These are phyloP conservation scores for Gandaritis pyraliata DNA, from an alignment of 2,888 invertebrate genomes.

Conservation along the genomic window DNA sequence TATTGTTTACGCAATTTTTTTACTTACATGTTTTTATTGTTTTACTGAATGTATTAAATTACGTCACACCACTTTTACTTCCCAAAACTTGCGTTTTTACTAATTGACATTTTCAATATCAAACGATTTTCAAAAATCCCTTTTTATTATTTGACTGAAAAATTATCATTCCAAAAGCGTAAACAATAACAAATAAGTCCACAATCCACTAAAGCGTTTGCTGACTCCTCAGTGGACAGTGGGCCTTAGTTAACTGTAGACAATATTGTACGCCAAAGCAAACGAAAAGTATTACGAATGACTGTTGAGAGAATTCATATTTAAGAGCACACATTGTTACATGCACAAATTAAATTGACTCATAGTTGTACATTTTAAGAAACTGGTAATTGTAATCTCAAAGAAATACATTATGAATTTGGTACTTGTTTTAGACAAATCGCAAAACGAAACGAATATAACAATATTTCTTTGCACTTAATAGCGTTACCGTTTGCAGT, in stretches of 20 bases:
- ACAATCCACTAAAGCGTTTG: conserved; percentile 6
- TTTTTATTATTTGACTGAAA: conserved; percentile 21
- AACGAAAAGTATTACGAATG: conserved; percentile 69
- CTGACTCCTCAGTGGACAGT: conserved; percentile 5
- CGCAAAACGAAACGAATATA: neutral
- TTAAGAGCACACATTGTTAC: conserved; percentile 44
- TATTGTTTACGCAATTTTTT: conserved; percentile 29
- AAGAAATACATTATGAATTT: conserved; percentile 1
- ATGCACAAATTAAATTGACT: conserved; percentile 29
- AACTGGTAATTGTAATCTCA: conserved; percentile 28
- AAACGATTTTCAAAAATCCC: neutral
- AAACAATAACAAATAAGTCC: conserved; percentile 33
- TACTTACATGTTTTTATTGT: too few species aligned
- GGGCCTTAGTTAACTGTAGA: conserved; percentile 32
- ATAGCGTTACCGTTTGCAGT: neutral
- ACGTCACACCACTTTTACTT: too few species aligned
- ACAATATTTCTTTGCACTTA: neutral
- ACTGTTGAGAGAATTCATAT: conserved; percentile 49
- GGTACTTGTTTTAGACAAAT: neutral
- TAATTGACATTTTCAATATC: conserved; percentile 2
- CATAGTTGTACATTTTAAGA: conserved; percentile 20
- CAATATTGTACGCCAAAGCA: conserved; percentile 65
- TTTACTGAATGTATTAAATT: too few species aligned
- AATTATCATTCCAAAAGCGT: conserved; percentile 29
- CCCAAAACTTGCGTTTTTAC: neutral